These are phyloP conservation scores for Neolamprologus hecqui DNA, from an alignment of 2,113 vertebrate species.

Conservation along the genomic window DNA sequence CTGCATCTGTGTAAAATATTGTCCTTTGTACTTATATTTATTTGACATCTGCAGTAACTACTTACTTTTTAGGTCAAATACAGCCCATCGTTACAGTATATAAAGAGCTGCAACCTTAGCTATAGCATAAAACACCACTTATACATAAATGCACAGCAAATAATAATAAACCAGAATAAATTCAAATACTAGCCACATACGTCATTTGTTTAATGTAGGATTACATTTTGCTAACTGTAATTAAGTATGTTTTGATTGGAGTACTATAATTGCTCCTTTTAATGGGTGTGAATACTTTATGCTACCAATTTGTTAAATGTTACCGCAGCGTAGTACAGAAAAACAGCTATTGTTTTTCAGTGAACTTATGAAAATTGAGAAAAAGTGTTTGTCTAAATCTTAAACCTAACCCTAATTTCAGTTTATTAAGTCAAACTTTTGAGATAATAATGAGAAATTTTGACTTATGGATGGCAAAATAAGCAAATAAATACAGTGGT, in stretches of 20 bases:
- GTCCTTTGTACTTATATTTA: not conserved
- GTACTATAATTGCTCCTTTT: not conserved
- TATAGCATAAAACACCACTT: not conserved
- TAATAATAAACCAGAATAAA: not conserved
- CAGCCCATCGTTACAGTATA: fast-evolving
- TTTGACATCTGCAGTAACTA: not conserved
- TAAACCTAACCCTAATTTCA: not conserved
- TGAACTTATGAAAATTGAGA: not conserved
- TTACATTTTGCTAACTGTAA: not conserved
- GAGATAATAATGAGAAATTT: not conserved
- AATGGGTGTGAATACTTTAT: not conserved
- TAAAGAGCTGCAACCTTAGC: not conserved
- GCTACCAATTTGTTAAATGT: not conserved
- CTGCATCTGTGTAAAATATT: not conserved
- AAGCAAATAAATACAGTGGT: not conserved
- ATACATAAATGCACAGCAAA: not conserved
- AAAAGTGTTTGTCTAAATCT: not conserved
- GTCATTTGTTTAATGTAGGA: not conserved
- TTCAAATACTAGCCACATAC: not conserved
- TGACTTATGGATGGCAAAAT: not conserved
- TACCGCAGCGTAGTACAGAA: not conserved
- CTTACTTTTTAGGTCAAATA: not conserved
- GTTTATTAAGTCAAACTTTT: not conserved
- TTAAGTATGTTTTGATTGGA: not conserved
- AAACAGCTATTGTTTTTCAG: not conserved